Base-by-base conservation (phyloP, 1,140 invertebrate species). In the Sycobia sp. region DNA sequence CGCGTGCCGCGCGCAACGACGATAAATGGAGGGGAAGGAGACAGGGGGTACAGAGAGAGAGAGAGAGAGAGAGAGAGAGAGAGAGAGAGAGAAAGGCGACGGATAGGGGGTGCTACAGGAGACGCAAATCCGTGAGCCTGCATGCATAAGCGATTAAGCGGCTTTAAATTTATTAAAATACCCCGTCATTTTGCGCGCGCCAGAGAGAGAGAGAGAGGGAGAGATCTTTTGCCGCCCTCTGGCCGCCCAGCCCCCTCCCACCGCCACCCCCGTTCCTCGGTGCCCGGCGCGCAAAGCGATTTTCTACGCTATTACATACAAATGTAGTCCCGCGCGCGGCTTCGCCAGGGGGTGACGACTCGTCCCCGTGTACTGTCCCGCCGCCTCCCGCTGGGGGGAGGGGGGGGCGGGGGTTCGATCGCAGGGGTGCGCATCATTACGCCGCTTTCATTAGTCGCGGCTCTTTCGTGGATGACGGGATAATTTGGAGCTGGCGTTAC, bases 71-170 rank as follows among this genome's bases (percentile, higher is more conserved):
- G 53, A 20, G 23, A 16, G n/a, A 11, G 50, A 1, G 10, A 23
- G 29, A 25, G 44, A 27, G 53, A 16, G 3, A 27, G 43, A 25
- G n/a, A 16, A 11, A 46, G 43, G 22, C 4, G 14, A 49, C 4
- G 22, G 25, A 14, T 29, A 34, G 53, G 18, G 22, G 39, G 54
- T 53, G 36, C 38, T 32, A 23, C 57, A n/a, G n/a, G n/a, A 4
- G 39, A 75, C 78, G 80, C 79, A 80, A 82, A 82, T 82, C 79
- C 75, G 69, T 73, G 77, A 79, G 79, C 73, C 77, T 80, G 77
- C 79, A 80, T 80, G 80, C 79, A 82, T 82, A 82, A 82, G 73
- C 75, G 75, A 82, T 82, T 78, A 76, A 79, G 75, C 76, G 70
- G 78, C 74, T 76, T 73, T 76, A 81, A 78, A 82, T 80, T 80